Base-by-base conservation (phyloP, 1,140 invertebrate genomes). In the Ectropis grisescens region DNA sequence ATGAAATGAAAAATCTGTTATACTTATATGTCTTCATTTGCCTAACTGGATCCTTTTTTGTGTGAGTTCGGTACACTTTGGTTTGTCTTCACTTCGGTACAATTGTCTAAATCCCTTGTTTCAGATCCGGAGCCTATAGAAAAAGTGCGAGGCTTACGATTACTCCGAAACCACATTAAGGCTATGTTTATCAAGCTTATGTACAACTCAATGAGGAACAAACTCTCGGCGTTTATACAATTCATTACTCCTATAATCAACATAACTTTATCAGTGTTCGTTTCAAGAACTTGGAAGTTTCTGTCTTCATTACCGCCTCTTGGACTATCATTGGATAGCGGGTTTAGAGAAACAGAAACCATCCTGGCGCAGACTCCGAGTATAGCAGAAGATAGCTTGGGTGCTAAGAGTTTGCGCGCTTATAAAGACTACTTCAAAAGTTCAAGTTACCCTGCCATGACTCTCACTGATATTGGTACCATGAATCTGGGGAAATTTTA, bases 131-230 rank as follows among this genome's bases (percentile, higher is more conserved):
- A 68, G 29, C 51, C 59, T 5, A 58, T 80, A 54, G 33, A 81
- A 45, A 78, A 74, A 57, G 70, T 76, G 1, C 47, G 50, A 33
- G 85, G 84, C 2, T 41, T 58, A 1, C 52, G 56, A 34, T 55
- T 87, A 23, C 56, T 82, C 2, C 50, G 43, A 8, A 88, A 88
- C 31, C 89, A 90, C 57, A 85, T 86, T 51, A 67, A 68, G 14
- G 88, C 87, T 0, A 89, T 90, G 84, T 56, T 90, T 11, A 60
- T 87, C 13, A 90, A 90, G 48, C 85, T 87, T 33, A 49, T 82
- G 1, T 74, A 88, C 7, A 84, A 85, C 5, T 75, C 85, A 0
- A 72, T 75, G 31, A 69, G 87, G 16, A 86, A 85, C 15, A 86
- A 86, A 74, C 33, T 86, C 2, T 50, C 85, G 0, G 66, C 84